Evolutionary conservation across 2,888 invertebrate species (phyloP), one percentile per base, ranked within the genome.

Genomic region (Bimastos eiseni): DNA sequence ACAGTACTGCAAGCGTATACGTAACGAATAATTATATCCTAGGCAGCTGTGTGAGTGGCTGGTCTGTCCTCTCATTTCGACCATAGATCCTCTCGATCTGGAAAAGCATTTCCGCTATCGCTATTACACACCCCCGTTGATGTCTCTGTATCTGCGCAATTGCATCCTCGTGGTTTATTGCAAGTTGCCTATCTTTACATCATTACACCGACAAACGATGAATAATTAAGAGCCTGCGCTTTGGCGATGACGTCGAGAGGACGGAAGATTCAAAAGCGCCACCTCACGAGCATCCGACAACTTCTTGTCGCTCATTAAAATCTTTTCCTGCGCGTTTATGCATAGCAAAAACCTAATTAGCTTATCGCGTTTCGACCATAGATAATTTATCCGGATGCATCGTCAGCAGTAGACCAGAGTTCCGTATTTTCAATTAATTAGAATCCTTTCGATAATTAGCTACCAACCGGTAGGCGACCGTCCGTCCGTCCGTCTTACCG

Each of bases 361-460:
- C 70, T n/a, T n/a, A 70, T 70, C n/a, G n/a, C 70, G 70, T 15
- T 70, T 70, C 70, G 70, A 3, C 70, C 70, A n/a, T 70, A 70
- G 70, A 70, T n/a, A n/a, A 70, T 70, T 70, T 70, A 70, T 70
- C 70, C 70, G 70, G 70, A 70, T 70, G n/a, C 24, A 49, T 49
- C n/a, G n/a, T n/a, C n/a, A n/a, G n/a, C 41, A 41, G 6, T n/a
- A 70, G 70, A 70, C 30, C 70, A 30, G 30, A n/a, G 70, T n/a
- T 70, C 70, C 70, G 70, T 21, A 19, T 49, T 49, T 49, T 49
- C 49, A 49, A 70, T 70, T 70, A 70, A 70, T 70, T 70, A 70
- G 30, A 70, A 70, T 70, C 70, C 70, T n/a, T 70, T 30, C 70
- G 30, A 70, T 70, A 70, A 70, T 70, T 70, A 70, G 70, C 70